Evolutionary conservation across 2,888 invertebrate genomes (phyloP).

Genomic region (Glyphotaelius pellucidus): DNA sequence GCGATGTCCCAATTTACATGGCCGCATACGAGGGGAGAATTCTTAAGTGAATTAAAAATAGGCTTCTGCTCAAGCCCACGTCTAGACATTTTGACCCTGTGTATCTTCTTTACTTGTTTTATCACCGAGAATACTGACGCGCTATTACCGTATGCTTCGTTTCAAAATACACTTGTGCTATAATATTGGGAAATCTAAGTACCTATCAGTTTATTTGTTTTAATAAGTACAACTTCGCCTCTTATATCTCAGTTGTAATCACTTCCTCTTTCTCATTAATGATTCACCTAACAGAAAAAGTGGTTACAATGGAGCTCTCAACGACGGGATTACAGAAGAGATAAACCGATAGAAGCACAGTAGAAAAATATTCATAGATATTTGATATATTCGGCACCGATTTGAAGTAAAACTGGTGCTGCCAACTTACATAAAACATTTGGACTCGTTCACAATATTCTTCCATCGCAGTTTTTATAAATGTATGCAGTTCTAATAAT

Average conservation of each 20-base stretch:
- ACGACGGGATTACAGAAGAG: background rate
- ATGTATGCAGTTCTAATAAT: background rate
- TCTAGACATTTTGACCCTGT: conserved; percentile 39
- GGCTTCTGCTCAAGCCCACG: conserved; percentile 22
- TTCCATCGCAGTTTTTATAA: no score
- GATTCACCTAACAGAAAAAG: background rate
- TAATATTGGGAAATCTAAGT: background rate
- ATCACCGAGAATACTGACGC: conserved; percentile 10
- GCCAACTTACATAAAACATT: no score
- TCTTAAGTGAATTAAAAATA: conserved; percentile 37
- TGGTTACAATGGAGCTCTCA: background rate
- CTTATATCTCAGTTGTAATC: background rate
- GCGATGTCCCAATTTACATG: conserved; percentile 43
- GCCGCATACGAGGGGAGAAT: conserved; percentile 32
- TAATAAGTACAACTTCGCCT: background rate
- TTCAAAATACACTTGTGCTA: background rate
- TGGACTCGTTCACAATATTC: no score
- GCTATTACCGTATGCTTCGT: background rate
- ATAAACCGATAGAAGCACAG: background rate
- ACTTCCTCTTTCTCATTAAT: background rate
- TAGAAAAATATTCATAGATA: no score
- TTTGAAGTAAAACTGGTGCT: no score
- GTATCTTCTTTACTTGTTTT: conserved; percentile 14
- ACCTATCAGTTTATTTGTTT: background rate
- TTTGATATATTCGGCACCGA: no score